Percentiles rank a stretch among this genome's conserved stretches.
Conservation (phyloP, 2,888 invertebrate genomes). For the Carcina quercana region DNA sequence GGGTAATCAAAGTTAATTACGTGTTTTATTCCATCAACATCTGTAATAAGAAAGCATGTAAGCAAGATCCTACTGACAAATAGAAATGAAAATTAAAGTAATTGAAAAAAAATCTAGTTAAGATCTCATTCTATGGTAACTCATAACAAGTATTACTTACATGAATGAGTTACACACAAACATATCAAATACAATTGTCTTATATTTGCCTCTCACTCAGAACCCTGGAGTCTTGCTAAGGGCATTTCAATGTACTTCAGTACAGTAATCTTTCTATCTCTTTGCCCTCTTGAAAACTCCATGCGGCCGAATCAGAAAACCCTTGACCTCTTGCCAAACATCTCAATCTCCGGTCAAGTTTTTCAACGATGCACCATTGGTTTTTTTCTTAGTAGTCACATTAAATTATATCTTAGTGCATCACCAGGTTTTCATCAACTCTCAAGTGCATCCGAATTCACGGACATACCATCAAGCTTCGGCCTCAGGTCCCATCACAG, state of each 20-base stretch:
- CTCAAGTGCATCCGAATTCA: slow-evolving; percentile 66
- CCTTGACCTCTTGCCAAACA: slow-evolving; percentile 68
- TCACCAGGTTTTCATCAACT: slow-evolving; percentile 72
- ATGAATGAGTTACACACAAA: slow-evolving; percentile 65
- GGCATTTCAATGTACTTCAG: slow-evolving; percentile 35
- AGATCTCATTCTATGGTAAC: slow-evolving; percentile 37
- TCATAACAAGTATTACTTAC: slow-evolving; percentile 65
- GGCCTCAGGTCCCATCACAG: slow-evolving; percentile 70
- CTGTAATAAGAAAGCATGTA: slow-evolving; percentile 65
- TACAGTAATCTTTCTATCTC: slow-evolving; percentile 24
- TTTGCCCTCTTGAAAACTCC: slow-evolving; percentile 65
- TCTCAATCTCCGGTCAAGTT: slow-evolving; percentile 67
- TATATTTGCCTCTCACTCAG: slow-evolving; percentile 71
- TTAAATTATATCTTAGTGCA: slow-evolving; percentile 41
- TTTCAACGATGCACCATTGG: slow-evolving; percentile 67
- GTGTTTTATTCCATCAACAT: slow-evolving; percentile 97
- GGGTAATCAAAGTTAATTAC: slow-evolving; percentile 98
- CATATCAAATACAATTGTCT: slow-evolving; percentile 46
- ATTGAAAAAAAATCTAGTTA: slow-evolving; percentile 6
- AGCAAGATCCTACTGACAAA: slow-evolving; percentile 18
- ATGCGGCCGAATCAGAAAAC: slow-evolving; percentile 71
- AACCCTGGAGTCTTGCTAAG: slow-evolving; percentile 69
- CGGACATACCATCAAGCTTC: slow-evolving; percentile 73
- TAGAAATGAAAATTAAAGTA: slow-evolving; percentile 14
- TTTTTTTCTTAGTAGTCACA: slow-evolving; percentile 22